Evolutionary conservation across 2,113 vertebrate genomes (phyloP), one percentile per base, ranked within the genome.

Genomic region (Phocoena phocoena): DNA sequence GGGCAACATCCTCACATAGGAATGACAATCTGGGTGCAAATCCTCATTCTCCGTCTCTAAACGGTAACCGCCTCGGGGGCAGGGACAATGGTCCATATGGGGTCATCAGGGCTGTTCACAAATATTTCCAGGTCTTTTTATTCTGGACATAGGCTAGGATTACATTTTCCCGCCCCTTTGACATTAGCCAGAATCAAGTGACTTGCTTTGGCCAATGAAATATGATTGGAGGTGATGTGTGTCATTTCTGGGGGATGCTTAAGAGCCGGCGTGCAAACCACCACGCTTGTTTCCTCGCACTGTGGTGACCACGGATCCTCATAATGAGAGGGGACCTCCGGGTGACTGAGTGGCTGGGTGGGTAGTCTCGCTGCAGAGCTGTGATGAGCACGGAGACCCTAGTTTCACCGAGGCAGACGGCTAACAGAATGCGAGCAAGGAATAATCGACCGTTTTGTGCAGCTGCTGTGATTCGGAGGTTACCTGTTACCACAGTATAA

Each of bases 301-400:
- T 2, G 7, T 1, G 4, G 50, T 50, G n/a, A 47, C 55, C 10
- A 1, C 14, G n/a, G 9, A 12, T 53, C 68, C 60, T 71, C 1
- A 0, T 44, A 10, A 82, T 38, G n/a, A 47, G 41, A 65, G n/a
- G 14, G 60, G 53, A 12, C 36, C 74, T 47, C 50, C 41, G 65
- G 58, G 36, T 76, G 18, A 55, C 47, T 12, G 7, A 9, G 23
- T 4, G 13, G 38, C 18, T 2, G 15, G 50, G 20, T 28, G 68
- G 79, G 36, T 12, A 15, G 28, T 65, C 13, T 90, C 33, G 20
- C 23, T 26, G 3, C 4, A 23, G 21, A 60, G 28, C 26, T 76
- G 33, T 36, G 7, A 2, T 38, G 17, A 23, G 26, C 1, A 2
- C 0, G 1, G 25, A 65, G 71, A n/a, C 68, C 58, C 36, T 28